Conservation (phyloP, 2,113 vertebrate genomes). For the Struthidea cinerea region DNA sequence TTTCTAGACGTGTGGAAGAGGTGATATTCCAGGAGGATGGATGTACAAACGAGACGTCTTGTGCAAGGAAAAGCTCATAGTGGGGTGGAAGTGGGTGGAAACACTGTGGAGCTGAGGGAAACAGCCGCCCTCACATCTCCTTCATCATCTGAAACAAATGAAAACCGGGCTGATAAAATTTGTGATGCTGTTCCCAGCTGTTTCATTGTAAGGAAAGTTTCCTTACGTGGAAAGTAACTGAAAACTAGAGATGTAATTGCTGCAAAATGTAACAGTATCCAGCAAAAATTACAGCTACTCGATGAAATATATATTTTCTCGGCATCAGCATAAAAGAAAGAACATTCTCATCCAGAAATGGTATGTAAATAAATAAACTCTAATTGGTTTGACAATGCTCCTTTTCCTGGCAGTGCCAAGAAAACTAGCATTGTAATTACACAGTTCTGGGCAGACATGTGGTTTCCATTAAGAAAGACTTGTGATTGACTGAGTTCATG, state of each 20-base stretch:
- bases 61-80: background rate
- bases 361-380: slow-evolving; percentile 85
- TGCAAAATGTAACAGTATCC: slow-evolving; percentile 64
- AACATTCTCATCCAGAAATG: slow-evolving; percentile 79
- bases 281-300: slow-evolving; percentile 69
- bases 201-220: slow-evolving; percentile 71
- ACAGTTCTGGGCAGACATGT: slow-evolving; percentile 83
- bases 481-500: slow-evolving; percentile 82
- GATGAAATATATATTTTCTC: slow-evolving; percentile 75
- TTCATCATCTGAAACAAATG: slow-evolving; percentile 64
- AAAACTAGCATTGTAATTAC: slow-evolving; percentile 84
- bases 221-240: slow-evolving; percentile 66
- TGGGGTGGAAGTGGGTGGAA: slow-evolving; percentile 43
- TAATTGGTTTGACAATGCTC: slow-evolving; percentile 85
- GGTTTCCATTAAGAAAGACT: slow-evolving; percentile 83
- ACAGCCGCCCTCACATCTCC: slow-evolving; percentile 33
- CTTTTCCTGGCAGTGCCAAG: slow-evolving; percentile 80
- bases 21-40: background rate
- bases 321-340: slow-evolving; percentile 79
- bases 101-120: slow-evolving; percentile 27
- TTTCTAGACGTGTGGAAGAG: background rate
- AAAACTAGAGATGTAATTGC: slow-evolving; percentile 70
- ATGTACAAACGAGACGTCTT: background rate
- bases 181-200: slow-evolving; percentile 69
- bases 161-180: slow-evolving; percentile 61